These are phyloP conservation scores for Lacanobia wlatinum DNA, from an alignment of 2,888 invertebrate genomes.

Conservation along the genomic window DNA sequence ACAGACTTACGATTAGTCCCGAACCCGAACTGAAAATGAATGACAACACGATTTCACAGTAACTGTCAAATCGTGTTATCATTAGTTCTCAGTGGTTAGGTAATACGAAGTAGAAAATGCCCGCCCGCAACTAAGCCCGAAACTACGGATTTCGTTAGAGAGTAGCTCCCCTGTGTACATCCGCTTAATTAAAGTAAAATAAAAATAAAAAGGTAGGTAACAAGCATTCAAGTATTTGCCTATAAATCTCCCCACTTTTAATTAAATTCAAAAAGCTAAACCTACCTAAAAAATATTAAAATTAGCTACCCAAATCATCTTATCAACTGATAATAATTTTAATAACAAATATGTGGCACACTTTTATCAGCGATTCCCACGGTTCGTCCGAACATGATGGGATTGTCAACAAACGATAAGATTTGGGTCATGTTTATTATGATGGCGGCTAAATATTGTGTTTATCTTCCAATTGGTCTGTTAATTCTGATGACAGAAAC, in stretches of 20 bases:
- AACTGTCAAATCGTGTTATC: too few relatives aligned
- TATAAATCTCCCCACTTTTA: neutral
- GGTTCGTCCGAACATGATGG: slow-evolving; percentile 49
- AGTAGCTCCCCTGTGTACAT: too few relatives aligned
- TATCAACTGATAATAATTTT: slow-evolving; percentile 14
- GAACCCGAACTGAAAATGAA: too few relatives aligned
- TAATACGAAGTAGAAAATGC: too few relatives aligned
- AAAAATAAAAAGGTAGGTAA: too few relatives aligned
- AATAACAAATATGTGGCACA: neutral
- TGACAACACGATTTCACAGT: too few relatives aligned
- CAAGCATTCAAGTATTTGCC: neutral
- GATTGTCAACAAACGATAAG: slow-evolving; percentile 62
- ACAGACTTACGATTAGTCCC: too few relatives aligned
- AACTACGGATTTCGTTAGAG: too few relatives aligned
- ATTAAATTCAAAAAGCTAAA: slow-evolving; percentile 1
- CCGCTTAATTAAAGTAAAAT: too few relatives aligned
- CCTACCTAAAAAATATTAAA: neutral
- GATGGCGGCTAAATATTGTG: slow-evolving; percentile 15
- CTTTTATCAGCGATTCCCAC: slow-evolving; percentile 60
- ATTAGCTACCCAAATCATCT: neutral
- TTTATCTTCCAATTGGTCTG: slow-evolving; percentile 50
- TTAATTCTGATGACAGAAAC: slow-evolving; percentile 35
- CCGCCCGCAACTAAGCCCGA: too few relatives aligned
- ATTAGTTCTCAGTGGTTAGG: too few relatives aligned
- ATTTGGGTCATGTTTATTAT: slow-evolving; percentile 50